Conservation (phyloP, 1,140 invertebrate species). For the Zaprionus kolodkinae region DNA sequence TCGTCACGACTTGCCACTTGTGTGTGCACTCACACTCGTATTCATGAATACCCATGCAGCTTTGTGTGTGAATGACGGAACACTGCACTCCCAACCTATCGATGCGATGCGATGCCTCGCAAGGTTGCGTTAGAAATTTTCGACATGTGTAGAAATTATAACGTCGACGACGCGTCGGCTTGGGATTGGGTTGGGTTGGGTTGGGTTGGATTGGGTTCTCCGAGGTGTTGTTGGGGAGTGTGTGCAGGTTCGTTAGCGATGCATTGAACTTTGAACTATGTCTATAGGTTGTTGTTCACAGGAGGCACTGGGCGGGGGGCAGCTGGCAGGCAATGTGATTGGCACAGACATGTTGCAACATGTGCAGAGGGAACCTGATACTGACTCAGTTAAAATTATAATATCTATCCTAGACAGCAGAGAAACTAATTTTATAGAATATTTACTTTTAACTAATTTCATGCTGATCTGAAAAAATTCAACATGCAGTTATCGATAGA, state of each 20-base stretch:
- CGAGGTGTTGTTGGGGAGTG: background rate
- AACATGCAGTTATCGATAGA: background rate
- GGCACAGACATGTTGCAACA: background rate
- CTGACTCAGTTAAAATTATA: background rate
- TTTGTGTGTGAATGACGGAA: background rate
- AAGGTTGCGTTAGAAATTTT: constrained; percentile 2
- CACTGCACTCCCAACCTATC: background rate
- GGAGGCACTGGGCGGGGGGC: background rate
- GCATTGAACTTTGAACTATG: constrained; percentile 26
- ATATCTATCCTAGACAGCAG: no score
- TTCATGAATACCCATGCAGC: background rate
- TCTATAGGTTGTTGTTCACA: background rate
- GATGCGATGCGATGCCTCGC: constrained; percentile 1
- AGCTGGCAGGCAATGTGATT: constrained; percentile 3
- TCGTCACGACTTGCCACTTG: background rate
- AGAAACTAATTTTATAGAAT: no score
- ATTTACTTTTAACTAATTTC: no score
- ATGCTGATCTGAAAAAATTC: no score
- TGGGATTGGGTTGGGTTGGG: no score
- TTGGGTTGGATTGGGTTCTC: background rate
- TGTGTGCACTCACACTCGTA: background rate
- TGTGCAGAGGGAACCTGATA: background rate
- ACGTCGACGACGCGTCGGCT: background rate
- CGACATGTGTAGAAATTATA: constrained; percentile 7
- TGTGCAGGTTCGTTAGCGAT: constrained; percentile 16